Percentiles rank a stretch among this genome's conserved stretches.
phyloP scores from a whole-genome alignment of 2,888 invertebrate species.

The Abscondita cerata region DNA sequence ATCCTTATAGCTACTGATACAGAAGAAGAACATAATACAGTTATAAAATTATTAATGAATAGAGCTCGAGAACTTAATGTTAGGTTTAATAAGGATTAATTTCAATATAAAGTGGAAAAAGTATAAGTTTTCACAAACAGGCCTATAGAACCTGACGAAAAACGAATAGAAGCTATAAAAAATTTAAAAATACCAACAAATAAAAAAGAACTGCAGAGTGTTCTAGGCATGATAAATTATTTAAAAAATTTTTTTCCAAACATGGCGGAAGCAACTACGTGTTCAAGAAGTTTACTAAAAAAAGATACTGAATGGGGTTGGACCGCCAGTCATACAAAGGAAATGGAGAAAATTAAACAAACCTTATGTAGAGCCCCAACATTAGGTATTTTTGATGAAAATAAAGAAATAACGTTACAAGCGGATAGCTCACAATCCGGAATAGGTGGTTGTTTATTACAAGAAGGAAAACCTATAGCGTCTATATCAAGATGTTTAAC shows the following conservation, averaged over 20 bases:
- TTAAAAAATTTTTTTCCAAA: constrained; percentile 32
- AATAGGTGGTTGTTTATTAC: constrained; percentile 47
- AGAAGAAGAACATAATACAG: constrained; percentile 32
- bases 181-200: constrained; percentile 23
- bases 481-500: constrained; percentile 47
- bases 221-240: constrained; percentile 37
- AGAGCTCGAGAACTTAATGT: neutral
- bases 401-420: constrained; percentile 8
- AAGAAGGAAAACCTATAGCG: constrained; percentile 47
- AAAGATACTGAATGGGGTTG: neutral
- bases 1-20: constrained; percentile 27
- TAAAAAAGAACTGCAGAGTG: constrained; percentile 29
- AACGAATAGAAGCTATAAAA: constrained; percentile 32
- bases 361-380: constrained; percentile 24
- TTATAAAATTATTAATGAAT: neutral
- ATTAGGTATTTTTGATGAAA: neutral
- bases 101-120: neutral
- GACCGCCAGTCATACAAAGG: constrained; percentile 15
- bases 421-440: constrained; percentile 15
- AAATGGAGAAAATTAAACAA: constrained; percentile 11
- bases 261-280: constrained; percentile 27
- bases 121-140: constrained; percentile 1
- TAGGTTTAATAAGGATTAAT: neutral
- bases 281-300: constrained; percentile 25
- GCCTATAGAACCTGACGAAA: constrained; percentile 13